These are phyloP conservation scores for Clupea harengus DNA, from an alignment of 2,113 vertebrate species.

Conservation along the genomic window DNA sequence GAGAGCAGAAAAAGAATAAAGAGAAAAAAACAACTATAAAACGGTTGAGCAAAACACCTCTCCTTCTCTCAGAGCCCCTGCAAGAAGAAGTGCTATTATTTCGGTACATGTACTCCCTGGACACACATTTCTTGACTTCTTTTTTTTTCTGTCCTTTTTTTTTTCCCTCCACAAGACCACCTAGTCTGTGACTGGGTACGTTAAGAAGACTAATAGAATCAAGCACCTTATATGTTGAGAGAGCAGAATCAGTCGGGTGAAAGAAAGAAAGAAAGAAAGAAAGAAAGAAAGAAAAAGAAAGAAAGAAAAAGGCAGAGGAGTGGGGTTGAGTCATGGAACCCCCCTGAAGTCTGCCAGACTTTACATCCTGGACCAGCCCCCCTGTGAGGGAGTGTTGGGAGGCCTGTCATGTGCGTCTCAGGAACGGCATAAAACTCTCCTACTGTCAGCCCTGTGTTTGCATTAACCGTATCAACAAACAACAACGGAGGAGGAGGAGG, in stretches of 20 bases:
- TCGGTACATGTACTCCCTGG: background rate
- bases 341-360: conserved; percentile 57
- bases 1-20: background rate
- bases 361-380: conserved; percentile 50
- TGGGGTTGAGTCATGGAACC: background rate
- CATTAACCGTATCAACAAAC: conserved; percentile 70
- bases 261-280: background rate
- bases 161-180: background rate
- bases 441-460: conserved; percentile 68
- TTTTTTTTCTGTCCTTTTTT: background rate
- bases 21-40: conserved; percentile 9
- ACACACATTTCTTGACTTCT: background rate
- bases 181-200: background rate
- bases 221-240: too few relatives aligned
- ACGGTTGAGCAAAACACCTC: conserved; percentile 51
- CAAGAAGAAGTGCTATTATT: conserved; percentile 38
- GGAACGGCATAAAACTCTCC: conserved; percentile 66
- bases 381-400: conserved; percentile 63
- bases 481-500: conserved; percentile 32
- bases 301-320: background rate
- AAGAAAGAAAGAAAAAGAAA: background rate
- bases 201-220: conserved; percentile 8
- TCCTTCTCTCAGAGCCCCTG: conserved; percentile 48
- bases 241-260: too few relatives aligned
- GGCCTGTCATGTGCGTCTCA: conserved; percentile 57